Percentiles rank a stretch among this genome's conserved stretches.
phyloP scores from a whole-genome alignment of 2,888 invertebrate genomes.

The Limenitis camilla region DNA sequence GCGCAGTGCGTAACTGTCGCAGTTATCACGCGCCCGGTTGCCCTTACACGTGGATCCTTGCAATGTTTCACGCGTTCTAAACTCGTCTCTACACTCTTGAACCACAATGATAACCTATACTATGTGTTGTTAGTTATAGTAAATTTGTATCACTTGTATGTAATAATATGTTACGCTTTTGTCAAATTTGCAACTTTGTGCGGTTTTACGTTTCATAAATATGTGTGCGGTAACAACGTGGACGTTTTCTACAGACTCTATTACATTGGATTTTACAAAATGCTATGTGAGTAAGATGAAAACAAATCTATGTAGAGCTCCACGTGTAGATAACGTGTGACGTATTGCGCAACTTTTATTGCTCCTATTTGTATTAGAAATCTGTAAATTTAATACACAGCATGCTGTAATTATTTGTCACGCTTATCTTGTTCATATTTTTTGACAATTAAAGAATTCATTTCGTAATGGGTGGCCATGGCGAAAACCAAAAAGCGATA shows the following conservation, averaged over 20 bases:
- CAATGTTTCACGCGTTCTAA: background rate
- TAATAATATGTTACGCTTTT: no score
- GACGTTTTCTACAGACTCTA: background rate
- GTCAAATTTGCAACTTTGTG: no score
- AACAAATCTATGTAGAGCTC: constrained; percentile 3
- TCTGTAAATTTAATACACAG: no score
- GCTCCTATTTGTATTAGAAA: no score
- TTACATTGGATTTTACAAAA: constrained; percentile 1
- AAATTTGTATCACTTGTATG: background rate
- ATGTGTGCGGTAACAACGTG: constrained; percentile 11
- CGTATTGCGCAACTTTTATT: background rate
- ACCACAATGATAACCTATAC: background rate
- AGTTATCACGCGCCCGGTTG: constrained; percentile 8
- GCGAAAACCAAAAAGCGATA: no score
- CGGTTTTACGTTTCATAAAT: no score
- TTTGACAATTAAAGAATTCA: no score
- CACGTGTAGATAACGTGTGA: constrained; percentile 5
- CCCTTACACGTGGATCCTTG: background rate
- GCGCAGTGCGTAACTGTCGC: constrained; percentile 58
- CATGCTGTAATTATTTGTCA: no score
- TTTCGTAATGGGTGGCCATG: no score
- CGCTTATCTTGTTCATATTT: no score
- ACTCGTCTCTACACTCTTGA: background rate
- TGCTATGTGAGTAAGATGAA: constrained; percentile 12
- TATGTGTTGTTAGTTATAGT: background rate